Conservation (phyloP, 30 jellyfish, hydroid and myxozoan genomes). For the Aurelia aurita complex sp. Pacific region DNA sequence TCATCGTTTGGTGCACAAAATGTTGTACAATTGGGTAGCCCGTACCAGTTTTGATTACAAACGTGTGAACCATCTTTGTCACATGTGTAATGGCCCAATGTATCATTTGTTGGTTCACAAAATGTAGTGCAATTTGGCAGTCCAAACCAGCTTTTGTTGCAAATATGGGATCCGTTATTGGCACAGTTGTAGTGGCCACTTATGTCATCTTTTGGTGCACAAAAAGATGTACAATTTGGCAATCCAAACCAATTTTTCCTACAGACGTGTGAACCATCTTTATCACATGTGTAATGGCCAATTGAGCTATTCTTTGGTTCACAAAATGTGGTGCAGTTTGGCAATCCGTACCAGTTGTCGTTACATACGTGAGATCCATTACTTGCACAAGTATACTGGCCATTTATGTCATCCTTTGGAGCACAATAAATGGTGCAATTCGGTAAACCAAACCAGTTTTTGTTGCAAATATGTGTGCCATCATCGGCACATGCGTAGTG, state of each 20-base stretch:
- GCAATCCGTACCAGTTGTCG: slow-evolving; percentile 9
- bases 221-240: background rate
- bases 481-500: slow-evolving; percentile 11
- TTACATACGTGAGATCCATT: slow-evolving; percentile 1
- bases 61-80: slow-evolving; percentile 15
- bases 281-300: slow-evolving; percentile 29
- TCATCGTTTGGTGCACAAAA: slow-evolving; percentile 33
- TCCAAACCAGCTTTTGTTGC: slow-evolving; percentile 3
- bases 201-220: background rate
- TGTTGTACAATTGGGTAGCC: slow-evolving; percentile 32
- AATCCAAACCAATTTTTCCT: background rate
- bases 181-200: slow-evolving; percentile 30
- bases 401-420: background rate
- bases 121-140: background rate
- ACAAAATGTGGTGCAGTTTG: background rate
- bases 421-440: background rate
- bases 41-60: slow-evolving; percentile 17
- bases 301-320: too few relatives aligned
- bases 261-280: slow-evolving; percentile 26
- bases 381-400: slow-evolving; percentile 13
- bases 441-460: slow-evolving; percentile 9
- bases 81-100: slow-evolving; percentile 39
- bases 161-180: background rate
- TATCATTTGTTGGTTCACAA: too few relatives aligned
- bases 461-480: slow-evolving; percentile 16